Percentiles rank a stretch among this genome's conserved stretches.
Conservation (phyloP, 1,140 invertebrate genomes). For the Lineus longissimus region DNA sequence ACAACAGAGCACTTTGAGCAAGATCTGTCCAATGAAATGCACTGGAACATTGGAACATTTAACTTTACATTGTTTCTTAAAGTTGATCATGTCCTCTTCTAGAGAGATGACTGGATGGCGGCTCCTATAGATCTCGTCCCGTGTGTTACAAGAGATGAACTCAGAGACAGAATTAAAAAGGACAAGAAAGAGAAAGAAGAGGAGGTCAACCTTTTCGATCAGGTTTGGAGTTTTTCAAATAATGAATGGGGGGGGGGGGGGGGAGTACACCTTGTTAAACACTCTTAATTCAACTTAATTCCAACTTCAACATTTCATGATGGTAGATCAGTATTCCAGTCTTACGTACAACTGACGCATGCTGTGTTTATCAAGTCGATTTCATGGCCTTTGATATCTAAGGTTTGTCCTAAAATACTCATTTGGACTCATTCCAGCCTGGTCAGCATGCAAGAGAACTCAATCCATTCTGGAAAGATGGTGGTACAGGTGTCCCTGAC, state of each 20-base stretch:
- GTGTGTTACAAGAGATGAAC: conserved; percentile 37
- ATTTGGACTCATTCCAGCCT: conserved; percentile 62
- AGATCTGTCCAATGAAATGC: no score
- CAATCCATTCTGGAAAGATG: conserved; percentile 90
- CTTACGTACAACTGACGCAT: no score
- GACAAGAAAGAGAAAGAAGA: conserved; percentile 34
- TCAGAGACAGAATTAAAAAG: conserved; percentile 29
- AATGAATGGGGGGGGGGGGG: no score
- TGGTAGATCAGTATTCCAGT: background rate
- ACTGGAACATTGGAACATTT: background rate
- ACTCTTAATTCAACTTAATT: no score
- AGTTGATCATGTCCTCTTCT: conserved; percentile 14
- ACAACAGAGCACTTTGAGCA: no score
- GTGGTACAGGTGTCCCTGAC: conserved; percentile 73
- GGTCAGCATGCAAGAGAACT: conserved; percentile 72
- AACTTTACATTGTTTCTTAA: background rate
- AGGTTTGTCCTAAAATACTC: no score
- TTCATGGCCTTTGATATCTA: no score
- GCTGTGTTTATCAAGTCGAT: no score
- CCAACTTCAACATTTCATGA: background rate
- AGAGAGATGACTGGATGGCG: conserved; percentile 53
- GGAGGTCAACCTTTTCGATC: conserved; percentile 19
- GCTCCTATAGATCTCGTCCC: conserved; percentile 36
- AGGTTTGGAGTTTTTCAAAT: conserved; percentile 5
- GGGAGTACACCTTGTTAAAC: no score